Percentiles rank a stretch among this genome's conserved stretches.
Conservation (phyloP, 2,113 vertebrate species). For the Oryzias woworae region DNA sequence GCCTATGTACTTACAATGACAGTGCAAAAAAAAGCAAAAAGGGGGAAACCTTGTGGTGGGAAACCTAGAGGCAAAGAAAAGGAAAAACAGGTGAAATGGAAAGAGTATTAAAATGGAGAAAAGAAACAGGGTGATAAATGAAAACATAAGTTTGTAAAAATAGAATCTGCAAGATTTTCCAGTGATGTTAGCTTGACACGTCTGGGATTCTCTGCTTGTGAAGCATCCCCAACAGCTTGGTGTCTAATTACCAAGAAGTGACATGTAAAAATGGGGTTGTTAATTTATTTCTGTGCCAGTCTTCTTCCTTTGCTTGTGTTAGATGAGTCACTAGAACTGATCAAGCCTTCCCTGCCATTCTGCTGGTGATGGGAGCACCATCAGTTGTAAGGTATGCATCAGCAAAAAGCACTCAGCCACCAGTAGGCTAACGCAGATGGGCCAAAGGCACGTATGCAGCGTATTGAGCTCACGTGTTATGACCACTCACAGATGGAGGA, state of each 20-base stretch:
- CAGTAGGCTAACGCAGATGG: neutral
- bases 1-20: conserved; percentile 48
- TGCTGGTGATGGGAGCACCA: conserved; percentile 24
- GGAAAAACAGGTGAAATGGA: conserved; percentile 7
- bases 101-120: neutral
- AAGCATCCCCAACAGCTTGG: conserved; percentile 21
- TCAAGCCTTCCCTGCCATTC: conserved; percentile 18
- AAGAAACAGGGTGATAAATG: conserved; percentile 27
- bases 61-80: neutral
- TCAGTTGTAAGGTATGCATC: conserved; percentile 22
- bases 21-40: conserved; percentile 10
- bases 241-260: conserved; percentile 47
- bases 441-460: neutral
- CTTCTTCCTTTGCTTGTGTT: conserved; percentile 39
- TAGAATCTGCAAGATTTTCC: conserved; percentile 27
- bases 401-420: conserved; percentile 20
- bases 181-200: conserved; percentile 29
- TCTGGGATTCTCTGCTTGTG: conserved; percentile 13
- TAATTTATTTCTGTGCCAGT: conserved; percentile 5
- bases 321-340: conserved; percentile 51
- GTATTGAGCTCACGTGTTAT: neutral
- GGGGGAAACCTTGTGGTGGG: neutral
- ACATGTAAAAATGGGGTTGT: conserved; percentile 19
- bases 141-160: neutral
- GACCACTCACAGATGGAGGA: neutral